These are phyloP conservation scores for Euschistus heros DNA, from an alignment of 1,140 invertebrate genomes.

Conservation along the genomic window DNA sequence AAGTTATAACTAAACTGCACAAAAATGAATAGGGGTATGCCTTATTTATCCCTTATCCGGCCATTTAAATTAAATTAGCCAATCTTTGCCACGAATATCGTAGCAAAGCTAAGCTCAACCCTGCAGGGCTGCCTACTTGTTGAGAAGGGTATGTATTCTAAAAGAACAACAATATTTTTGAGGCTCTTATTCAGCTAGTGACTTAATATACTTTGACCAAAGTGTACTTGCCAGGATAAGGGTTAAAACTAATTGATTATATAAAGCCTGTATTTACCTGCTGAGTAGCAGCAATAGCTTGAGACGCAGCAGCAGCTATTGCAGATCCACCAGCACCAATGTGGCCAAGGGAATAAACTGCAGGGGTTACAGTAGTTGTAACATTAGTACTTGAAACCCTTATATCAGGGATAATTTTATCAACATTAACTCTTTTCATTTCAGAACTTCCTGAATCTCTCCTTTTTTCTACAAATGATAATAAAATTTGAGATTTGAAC, in stretches of 20 bases:
- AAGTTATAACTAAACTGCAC: too few species aligned
- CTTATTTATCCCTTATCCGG: too few species aligned
- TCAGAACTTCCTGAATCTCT: not conserved
- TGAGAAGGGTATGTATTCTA: not conserved
- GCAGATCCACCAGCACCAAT: constrained; percentile 72
- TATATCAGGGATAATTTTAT: constrained; percentile 23
- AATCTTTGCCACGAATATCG: too few species aligned
- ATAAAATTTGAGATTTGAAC: not conserved
- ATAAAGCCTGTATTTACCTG: constrained; percentile 45
- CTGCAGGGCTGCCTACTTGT: too few species aligned
- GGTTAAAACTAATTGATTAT: not conserved
- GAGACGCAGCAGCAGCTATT: constrained; percentile 87
- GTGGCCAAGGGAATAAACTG: constrained; percentile 53
- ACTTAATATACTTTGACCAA: not conserved
- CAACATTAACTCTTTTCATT: constrained; percentile 4
- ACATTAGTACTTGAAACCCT: constrained; percentile 17
- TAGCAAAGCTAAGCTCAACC: too few species aligned
- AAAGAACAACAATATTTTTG: not conserved
- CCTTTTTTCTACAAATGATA: constrained; percentile 1
- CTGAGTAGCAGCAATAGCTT: constrained; percentile 92
- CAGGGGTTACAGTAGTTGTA: constrained; percentile 31
- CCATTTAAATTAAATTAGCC: too few species aligned
- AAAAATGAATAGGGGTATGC: too few species aligned
- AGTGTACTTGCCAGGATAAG: not conserved
- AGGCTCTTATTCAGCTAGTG: not conserved